A percentile compares a stretch with the other conserved stretches of the same genome.
phyloP scores from a whole-genome alignment of 1,140 invertebrate species.

The Stegodyphus dumicola region DNA sequence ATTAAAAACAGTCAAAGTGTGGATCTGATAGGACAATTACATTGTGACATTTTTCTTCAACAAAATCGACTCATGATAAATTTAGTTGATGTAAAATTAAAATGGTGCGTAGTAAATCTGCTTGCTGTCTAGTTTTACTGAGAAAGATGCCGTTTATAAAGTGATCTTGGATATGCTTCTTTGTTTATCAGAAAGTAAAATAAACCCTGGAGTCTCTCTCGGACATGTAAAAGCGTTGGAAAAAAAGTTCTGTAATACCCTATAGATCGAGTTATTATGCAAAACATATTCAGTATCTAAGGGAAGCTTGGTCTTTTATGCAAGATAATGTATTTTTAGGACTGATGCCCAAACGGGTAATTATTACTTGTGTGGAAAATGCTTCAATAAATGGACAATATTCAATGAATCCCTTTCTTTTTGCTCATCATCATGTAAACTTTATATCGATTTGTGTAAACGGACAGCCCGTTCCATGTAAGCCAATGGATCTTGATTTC shows the following conservation, averaged over 20 bases:
- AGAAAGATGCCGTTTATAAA: neutral
- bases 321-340: slow-evolving; percentile 40
- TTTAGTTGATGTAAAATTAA: slow-evolving; percentile 17
- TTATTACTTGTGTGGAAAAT: slow-evolving; percentile 11
- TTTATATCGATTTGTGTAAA: slow-evolving; percentile 9
- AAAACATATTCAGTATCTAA: neutral
- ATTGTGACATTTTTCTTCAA: slow-evolving; percentile 7
- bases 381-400: neutral
- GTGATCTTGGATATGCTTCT: neutral
- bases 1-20: neutral
- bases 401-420: slow-evolving; percentile 2
- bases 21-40: slow-evolving; percentile 4
- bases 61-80: slow-evolving; percentile 16
- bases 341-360: neutral
- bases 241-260: slow-evolving; percentile 1
- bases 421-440: slow-evolving; percentile 8
- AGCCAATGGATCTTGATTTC: slow-evolving; percentile 6
- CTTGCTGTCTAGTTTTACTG: neutral
- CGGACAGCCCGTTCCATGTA: slow-evolving; percentile 3
- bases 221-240: slow-evolving; percentile 5
- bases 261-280: neutral
- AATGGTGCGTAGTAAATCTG: slow-evolving; percentile 2
- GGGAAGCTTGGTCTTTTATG: neutral
- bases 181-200: neutral
- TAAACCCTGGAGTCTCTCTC: slow-evolving; percentile 1